phyloP scores from a whole-genome alignment of 35 echinoderm and acorn worm genomes.

The Apostichopus californicus region DNA sequence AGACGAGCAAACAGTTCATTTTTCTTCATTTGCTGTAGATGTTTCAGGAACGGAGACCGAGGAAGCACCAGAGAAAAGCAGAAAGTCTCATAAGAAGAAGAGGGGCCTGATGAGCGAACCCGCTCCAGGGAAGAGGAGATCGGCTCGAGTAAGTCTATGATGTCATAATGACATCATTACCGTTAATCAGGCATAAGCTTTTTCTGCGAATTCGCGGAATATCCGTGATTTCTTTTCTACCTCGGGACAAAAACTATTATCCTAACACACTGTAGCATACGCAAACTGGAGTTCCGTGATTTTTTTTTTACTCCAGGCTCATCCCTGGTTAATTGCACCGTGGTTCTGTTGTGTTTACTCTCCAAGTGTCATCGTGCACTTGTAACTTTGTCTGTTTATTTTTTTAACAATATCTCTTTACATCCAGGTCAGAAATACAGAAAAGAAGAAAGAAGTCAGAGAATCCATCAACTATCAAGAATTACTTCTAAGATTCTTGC shows the following conservation, averaged over 20 bases:
- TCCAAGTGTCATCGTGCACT: too few relatives aligned
- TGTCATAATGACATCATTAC: slow-evolving; percentile 22
- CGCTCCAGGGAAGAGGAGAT: slow-evolving; percentile 80
- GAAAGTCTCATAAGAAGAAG: slow-evolving; percentile 83
- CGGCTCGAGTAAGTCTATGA: slow-evolving; percentile 77
- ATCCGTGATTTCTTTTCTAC: too few relatives aligned
- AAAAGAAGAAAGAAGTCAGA: slow-evolving; percentile 81
- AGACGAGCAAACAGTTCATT: too few relatives aligned
- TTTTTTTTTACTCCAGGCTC: too few relatives aligned
- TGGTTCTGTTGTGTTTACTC: too few relatives aligned
- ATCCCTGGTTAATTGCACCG: too few relatives aligned
- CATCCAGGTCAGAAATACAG: slow-evolving; percentile 72
- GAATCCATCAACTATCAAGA: slow-evolving; percentile 77
- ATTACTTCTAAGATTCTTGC: slow-evolving; percentile 71
- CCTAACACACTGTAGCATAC: too few relatives aligned
- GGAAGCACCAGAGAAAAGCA: slow-evolving; percentile 63
- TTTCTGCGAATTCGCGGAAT: too few relatives aligned
- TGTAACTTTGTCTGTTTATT: too few relatives aligned
- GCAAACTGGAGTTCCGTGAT: too few relatives aligned
- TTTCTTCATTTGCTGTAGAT: slow-evolving; percentile 7
- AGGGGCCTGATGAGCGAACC: slow-evolving; percentile 56
- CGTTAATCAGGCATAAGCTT: too few relatives aligned
- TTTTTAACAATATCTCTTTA: background rate
- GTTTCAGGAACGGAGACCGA: slow-evolving; percentile 65
- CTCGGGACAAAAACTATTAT: too few relatives aligned